Evolutionary conservation across 2,888 invertebrate species (phyloP), one percentile per base, ranked within the genome.

Genomic region (Molorchus minor): DNA sequence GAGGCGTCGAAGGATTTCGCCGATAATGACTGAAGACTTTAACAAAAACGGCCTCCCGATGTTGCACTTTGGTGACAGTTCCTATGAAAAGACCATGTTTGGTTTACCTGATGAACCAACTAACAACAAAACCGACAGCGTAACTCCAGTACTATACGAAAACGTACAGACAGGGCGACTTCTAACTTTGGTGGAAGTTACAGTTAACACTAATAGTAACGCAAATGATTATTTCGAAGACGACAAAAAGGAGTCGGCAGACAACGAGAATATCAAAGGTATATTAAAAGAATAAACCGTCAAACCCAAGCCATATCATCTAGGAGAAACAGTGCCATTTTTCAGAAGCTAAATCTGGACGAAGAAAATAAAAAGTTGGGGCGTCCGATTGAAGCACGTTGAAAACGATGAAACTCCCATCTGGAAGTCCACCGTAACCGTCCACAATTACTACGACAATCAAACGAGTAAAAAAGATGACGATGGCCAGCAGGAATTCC

Each of bases 231-330:
- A 44, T 52, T 62, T 56, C 33, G 66, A 71, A 47, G 68, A 75
- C 21, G 77, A 73, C 4, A 71, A 70, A 55, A 65, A 65, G 19
- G 71, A 72, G 4, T 52, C 54, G 16, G 52, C 59, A 3, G 79
- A 78, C 15, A 75, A 64, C 43, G 79, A 80, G 55, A 70, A 84
- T 75, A 86, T 88, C 75, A 86, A 87, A 71, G 88, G 90, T 71
- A 90, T 90, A 79, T 82, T 90, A 72, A 90, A 90, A 80, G 90
- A 90, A 72, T 90, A 88, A 80, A 88, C 89, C 45, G 82, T 87
- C 36, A 89, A 89, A 77, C 90, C 90, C 72, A 88, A 86, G 78
- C 89, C 90, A 69, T 90, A 90, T 81, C 87, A 89, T 75, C 82
- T 90, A 25, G 44, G 57, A 38, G 88, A 88, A 76, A 84, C 85